Evolutionary conservation across 1,140 invertebrate genomes (phyloP), one percentile per base, ranked within the genome.

Genomic region (Hestina assimilis): DNA sequence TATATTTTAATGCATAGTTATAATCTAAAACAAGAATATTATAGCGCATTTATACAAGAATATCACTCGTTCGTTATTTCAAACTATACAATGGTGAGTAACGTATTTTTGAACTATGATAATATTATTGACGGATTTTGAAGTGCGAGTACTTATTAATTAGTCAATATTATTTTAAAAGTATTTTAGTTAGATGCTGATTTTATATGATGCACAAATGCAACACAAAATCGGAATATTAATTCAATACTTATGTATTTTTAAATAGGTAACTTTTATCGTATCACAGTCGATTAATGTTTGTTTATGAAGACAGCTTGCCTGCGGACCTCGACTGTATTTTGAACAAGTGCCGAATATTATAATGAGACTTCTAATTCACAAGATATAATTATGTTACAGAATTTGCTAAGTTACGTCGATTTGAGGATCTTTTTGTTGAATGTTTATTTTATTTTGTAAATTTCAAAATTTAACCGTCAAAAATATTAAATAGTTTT

Each of bases 21-120:
- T 72, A 76, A 69, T 82, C 80, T 80, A 85, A 83, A 82, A 83
- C 82, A 80, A 83, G 66, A 69, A 71, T 71, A 75, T 78, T 72
- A 79, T 63, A 71, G 74, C 61, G 65, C 65, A 75, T 68, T 66
- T 61, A 61, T 72, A 75, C 48, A 73, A 65, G 63, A 74, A 72
- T 73, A 76, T 72, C 73, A 77, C 71, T 69, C 55, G 47, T 66
- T 62, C 52, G 63, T 68, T 63, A 63, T 55, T 51, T 60, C 63
- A 61, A 66, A 57, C 47, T 56, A 63, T 67, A 72, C 69, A 63
- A 60, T 63, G 56, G 47, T 54, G 45, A 62, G 48, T 66, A 59
- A 40, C 46, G 40, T 48, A 56, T 59, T 38, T 62, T 38, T 28
- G 11, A 69, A 76, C 66, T 77, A 75, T 72, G 38, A 40, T 82